Percentiles rank a stretch among this genome's conserved stretches.
phyloP scores from a whole-genome alignment of 1,140 invertebrate genomes.

The Macrobrachium rosenbergii region DNA sequence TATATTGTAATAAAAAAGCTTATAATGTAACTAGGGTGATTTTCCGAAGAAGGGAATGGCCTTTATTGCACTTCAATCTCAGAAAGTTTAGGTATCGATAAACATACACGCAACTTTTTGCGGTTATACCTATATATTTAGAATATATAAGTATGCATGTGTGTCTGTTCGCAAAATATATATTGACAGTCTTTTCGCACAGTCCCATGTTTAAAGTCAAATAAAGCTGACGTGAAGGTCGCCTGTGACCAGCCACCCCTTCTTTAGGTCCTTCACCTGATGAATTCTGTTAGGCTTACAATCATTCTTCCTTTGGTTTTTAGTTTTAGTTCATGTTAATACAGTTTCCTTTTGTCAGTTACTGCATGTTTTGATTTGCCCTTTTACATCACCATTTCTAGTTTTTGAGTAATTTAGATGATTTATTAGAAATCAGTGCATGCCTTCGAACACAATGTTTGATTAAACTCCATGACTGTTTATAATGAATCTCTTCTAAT shows the following conservation, averaged over 20 bases:
- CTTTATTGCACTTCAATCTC: no score
- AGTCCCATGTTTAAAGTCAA: no score
- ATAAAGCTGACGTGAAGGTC: neutral
- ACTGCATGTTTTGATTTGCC: conserved; percentile 44
- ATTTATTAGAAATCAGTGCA: conserved; percentile 51
- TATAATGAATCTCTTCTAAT: no score
- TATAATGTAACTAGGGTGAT: conserved; percentile 37
- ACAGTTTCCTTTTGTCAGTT: conserved; percentile 20
- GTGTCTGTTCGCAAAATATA: no score
- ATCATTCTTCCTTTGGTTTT: conserved; percentile 40
- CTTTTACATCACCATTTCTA: conserved; percentile 23
- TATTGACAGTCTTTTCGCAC: no score
- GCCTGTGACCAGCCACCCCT: conserved; percentile 2
- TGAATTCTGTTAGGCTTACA: conserved; percentile 46
- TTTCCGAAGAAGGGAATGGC: conserved; percentile 3
- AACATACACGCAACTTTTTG: no score
- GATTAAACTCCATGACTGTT: no score
- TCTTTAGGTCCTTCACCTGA: conserved; percentile 25
- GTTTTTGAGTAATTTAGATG: neutral
- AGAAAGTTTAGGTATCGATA: no score
- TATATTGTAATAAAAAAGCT: conserved; percentile 27
- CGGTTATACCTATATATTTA: no score
- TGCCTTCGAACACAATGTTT: neutral
- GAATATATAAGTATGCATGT: no score
- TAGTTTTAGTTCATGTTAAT: conserved; percentile 43